A percentile compares a stretch with the other conserved stretches of the same genome.
phyloP scores from a whole-genome alignment of 64 coral and sea anemone species.

The Pocillopora verrucosa region DNA sequence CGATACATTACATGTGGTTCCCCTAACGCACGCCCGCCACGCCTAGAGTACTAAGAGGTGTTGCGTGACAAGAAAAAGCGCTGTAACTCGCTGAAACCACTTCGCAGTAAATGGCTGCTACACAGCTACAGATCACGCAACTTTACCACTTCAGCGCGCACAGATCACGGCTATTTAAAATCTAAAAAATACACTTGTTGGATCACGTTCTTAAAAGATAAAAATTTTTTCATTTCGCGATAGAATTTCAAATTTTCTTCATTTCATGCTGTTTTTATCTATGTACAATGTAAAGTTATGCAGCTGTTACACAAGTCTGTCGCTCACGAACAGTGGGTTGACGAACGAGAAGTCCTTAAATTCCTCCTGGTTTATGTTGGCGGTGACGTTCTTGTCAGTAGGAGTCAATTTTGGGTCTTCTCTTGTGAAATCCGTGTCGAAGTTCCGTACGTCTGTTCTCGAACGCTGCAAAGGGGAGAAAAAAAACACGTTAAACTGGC shows the following conservation, averaged over 20 bases:
- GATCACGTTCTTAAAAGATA: constrained; percentile 51
- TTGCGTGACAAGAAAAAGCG: background rate
- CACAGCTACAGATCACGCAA: background rate
- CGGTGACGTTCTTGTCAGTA: constrained; percentile 74
- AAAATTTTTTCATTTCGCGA: constrained; percentile 23
- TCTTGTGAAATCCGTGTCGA: constrained; percentile 91
- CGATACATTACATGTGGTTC: background rate
- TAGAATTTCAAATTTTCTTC: constrained; percentile 53
- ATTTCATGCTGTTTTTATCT: constrained; percentile 2
- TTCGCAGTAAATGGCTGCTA: background rate
- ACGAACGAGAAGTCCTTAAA: constrained; percentile 94
- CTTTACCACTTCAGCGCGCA: background rate
- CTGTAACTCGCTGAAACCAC: no score
- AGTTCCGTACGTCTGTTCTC: constrained; percentile 88
- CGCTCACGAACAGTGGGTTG: constrained; percentile 83
- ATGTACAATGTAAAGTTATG: constrained; percentile 37
- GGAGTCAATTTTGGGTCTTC: constrained; percentile 85
- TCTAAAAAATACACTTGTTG: constrained; percentile 48
- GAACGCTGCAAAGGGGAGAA: constrained; percentile 67
- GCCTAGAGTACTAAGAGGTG: background rate
- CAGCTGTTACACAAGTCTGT: constrained; percentile 23
- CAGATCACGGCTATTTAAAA: constrained; percentile 12
- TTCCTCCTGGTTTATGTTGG: constrained; percentile 93
- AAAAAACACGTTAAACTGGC: background rate
- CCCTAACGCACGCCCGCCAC: background rate